Percentiles rank a stretch among this genome's conserved stretches.
phyloP scores from a whole-genome alignment of 2,113 vertebrate species.

The Piprites chloris region DNA sequence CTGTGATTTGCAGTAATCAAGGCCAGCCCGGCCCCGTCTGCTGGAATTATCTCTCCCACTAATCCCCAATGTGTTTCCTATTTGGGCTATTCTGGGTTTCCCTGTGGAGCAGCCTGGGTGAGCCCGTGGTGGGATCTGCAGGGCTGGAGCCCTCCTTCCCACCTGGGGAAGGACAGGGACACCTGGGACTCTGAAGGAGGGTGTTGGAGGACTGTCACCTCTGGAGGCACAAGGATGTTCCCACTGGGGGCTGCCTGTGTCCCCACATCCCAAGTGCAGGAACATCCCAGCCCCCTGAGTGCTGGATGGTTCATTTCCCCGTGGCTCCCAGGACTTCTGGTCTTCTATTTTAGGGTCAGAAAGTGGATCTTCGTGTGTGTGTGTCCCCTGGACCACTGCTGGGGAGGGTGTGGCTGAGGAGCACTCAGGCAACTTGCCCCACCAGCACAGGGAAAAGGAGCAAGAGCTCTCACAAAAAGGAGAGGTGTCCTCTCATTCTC shows the following conservation, averaged over 20 bases:
- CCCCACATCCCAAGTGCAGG: not conserved
- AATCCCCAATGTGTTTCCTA: conserved; percentile 62
- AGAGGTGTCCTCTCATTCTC: not conserved
- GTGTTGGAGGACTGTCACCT: not conserved
- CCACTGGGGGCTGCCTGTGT: rapidly evolving
- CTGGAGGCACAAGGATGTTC: not conserved
- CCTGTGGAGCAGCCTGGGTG: not conserved
- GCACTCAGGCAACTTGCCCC: not conserved
- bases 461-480: not conserved
- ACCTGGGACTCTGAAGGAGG: not conserved
- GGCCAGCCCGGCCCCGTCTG: conserved; percentile 38
- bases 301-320: not conserved
- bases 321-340: not conserved
- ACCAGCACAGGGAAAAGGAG: not conserved
- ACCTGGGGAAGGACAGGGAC: too few relatives aligned
- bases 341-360: not conserved
- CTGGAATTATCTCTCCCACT: conserved; percentile 52
- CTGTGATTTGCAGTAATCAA: conserved; percentile 63
- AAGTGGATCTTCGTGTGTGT: rapidly evolving
- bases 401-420: not conserved
- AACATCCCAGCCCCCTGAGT: rapidly evolving
- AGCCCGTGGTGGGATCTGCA: not conserved
- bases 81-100: conserved; percentile 40
- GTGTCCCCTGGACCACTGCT: not conserved
- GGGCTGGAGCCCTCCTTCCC: not conserved